A percentile compares a stretch with the other conserved stretches of the same genome.
These are phyloP conservation scores for Dinothrombium tinctorium DNA, from an alignment of 1,140 invertebrate genomes.

Conservation along the genomic window DNA sequence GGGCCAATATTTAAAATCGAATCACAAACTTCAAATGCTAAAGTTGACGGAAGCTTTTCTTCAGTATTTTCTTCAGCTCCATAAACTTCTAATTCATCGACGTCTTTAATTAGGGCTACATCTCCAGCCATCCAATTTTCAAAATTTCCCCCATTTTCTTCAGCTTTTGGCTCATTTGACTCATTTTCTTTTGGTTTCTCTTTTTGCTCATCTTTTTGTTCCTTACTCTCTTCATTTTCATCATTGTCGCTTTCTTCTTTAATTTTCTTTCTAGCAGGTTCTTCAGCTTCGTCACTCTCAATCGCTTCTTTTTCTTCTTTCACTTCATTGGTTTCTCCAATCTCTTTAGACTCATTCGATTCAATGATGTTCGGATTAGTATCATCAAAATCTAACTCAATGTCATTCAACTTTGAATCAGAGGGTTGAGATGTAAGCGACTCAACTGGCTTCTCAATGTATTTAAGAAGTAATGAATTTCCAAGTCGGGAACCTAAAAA, in stretches of 20 bases:
- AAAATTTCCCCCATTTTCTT: too few relatives aligned
- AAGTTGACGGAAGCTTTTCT: constrained; percentile 20
- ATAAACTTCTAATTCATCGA: constrained; percentile 61
- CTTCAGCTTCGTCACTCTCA: background rate
- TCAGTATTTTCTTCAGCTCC: constrained; percentile 24
- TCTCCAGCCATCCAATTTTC: constrained; percentile 11
- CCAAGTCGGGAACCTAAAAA: constrained; percentile 92
- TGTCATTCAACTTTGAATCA: too few relatives aligned
- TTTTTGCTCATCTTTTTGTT: too few relatives aligned
- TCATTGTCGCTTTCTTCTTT: constrained; percentile 32
- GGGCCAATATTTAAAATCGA: constrained; percentile 87
- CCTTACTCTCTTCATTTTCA: constrained; percentile 23
- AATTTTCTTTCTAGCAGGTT: too few relatives aligned
- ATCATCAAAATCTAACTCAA: constrained; percentile 5
- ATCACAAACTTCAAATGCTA: constrained; percentile 52
- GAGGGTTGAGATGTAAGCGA: too few relatives aligned
- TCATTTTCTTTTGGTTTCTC: too few relatives aligned
- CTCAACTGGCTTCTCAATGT: constrained; percentile 49
- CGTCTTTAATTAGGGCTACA: constrained; percentile 22
- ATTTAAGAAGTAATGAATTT: constrained; percentile 76
- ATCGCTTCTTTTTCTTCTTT: background rate
- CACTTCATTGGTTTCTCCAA: background rate
- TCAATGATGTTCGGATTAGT: background rate
- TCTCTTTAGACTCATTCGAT: background rate
- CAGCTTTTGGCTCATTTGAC: too few relatives aligned